phyloP scores from a whole-genome alignment of 2,888 invertebrate genomes.

The Dendrolimus houi region DNA sequence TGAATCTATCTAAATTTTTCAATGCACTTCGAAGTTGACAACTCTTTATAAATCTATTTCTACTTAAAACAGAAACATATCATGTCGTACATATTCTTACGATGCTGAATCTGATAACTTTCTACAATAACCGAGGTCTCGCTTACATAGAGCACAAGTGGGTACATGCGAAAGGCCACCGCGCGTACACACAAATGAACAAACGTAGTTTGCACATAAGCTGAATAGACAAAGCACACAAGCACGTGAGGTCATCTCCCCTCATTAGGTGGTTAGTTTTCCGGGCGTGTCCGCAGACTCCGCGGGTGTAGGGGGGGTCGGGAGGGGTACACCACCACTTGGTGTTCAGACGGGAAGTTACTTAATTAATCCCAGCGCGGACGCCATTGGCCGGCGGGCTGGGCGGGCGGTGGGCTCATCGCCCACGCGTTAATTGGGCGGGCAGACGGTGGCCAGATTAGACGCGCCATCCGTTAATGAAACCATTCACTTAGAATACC shows the following conservation, averaged over 20 bases:
- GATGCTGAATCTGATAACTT: too few species aligned
- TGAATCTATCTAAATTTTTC: too few species aligned
- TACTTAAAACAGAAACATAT: too few species aligned
- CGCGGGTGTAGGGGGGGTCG: slow-evolving; percentile 41
- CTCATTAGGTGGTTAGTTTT: slow-evolving; percentile 77
- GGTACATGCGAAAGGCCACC: slow-evolving; percentile 17
- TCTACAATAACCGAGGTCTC: slow-evolving; percentile 11
- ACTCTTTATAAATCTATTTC: too few species aligned
- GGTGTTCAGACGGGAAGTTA: slow-evolving; percentile 62
- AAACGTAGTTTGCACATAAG: slow-evolving; percentile 56
- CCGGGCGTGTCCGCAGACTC: slow-evolving; percentile 76
- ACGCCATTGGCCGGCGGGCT: slow-evolving; percentile 67
- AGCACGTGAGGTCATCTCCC: slow-evolving; percentile 74
- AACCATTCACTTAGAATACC: slow-evolving; percentile 39
- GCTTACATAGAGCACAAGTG: slow-evolving; percentile 30
- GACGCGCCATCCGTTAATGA: slow-evolving; percentile 58
- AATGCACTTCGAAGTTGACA: too few species aligned
- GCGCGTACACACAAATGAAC: slow-evolving; percentile 47
- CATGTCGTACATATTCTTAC: too few species aligned
- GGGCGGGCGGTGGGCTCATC: slow-evolving; percentile 59
- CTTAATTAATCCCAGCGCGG: slow-evolving; percentile 74
- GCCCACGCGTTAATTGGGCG: slow-evolving; percentile 75
- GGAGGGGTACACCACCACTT: slow-evolving; percentile 35
- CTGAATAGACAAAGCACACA: slow-evolving; percentile 66
- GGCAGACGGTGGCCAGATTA: slow-evolving; percentile 53